These are phyloP conservation scores for Bemisia tabaci DNA, from an alignment of 1,140 invertebrate genomes.

Conservation along the genomic window DNA sequence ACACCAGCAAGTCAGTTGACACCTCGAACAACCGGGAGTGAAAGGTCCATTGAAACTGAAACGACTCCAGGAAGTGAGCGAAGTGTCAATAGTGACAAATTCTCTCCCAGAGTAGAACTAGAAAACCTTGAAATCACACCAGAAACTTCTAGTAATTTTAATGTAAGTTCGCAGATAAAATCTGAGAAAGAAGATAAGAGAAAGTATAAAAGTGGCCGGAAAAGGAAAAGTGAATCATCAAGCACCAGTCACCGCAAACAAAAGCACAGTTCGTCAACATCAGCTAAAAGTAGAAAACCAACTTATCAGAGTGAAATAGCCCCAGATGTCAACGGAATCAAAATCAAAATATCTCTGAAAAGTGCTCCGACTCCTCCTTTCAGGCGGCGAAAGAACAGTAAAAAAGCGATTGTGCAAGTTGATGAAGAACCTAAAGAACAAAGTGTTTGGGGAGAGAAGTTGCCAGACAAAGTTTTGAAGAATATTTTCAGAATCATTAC, in stretches of 20 bases:
- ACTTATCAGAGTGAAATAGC: slow-evolving; percentile 42
- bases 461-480: slow-evolving; percentile 49
- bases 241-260: neutral
- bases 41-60: slow-evolving; percentile 13
- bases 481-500: slow-evolving; percentile 55
- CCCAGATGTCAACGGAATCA: slow-evolving; percentile 45
- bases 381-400: slow-evolving; percentile 23
- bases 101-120: slow-evolving; percentile 22
- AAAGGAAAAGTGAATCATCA: slow-evolving; percentile 17
- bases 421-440: slow-evolving; percentile 35
- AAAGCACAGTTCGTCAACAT: slow-evolving; percentile 10
- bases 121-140: slow-evolving; percentile 8
- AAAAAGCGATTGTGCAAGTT: slow-evolving; percentile 16
- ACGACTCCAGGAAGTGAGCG: slow-evolving; percentile 19
- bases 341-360: slow-evolving; percentile 40
- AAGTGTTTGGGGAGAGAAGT: slow-evolving; percentile 38
- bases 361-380: slow-evolving; percentile 13
- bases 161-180: slow-evolving; percentile 3
- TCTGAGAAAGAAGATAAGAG: slow-evolving; percentile 9
- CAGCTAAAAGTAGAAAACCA: slow-evolving; percentile 16
- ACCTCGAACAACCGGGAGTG: slow-evolving; percentile 10
- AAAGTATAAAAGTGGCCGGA: slow-evolving; percentile 18
- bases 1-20: slow-evolving; percentile 8
- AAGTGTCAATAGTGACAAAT: slow-evolving; percentile 25
- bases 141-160: neutral